Evolutionary conservation across 2,888 invertebrate species (phyloP), one percentile per base, ranked within the genome.

Genomic region (Drosophila barbarae): DNA sequence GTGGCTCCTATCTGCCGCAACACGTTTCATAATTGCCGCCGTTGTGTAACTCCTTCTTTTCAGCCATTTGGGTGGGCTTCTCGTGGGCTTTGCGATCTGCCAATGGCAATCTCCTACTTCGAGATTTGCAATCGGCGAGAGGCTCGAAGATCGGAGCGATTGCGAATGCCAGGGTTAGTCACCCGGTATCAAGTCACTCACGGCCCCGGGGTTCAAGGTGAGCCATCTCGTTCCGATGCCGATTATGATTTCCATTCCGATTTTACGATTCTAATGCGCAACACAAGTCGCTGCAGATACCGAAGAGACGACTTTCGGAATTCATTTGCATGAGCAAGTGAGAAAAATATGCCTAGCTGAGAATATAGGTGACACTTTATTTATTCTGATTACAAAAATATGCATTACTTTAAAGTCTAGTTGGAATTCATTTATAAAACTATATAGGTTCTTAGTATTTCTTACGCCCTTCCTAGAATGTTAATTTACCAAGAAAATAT

Each of bases 11-110:
- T 71, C 57, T 55, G 75, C 74, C 46, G 63, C 82, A 84, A 76
- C 82, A 73, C 74, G 78, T 84, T 85, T 78, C 74, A 71, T 78
- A 81, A 85, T 84, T 79, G 77, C 60, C 69, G 60, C 56, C 32
- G 32, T 63, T 63, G 63, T 65, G 42, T 53, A 68, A 68, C 41
- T 53, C 35, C 63, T 67, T 69, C 46, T 65, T 26, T 30, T n/a
- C 36, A 35, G 15, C 64, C 32, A 34, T 12, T 32, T 66, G 77
- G 77, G 77, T 83, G 77, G 77, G 52, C 81, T 66, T 15, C 12
- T 26, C 10, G 77, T 83, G 77, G 77, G 51, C 81, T 66, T 15
- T n/a, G 34, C 10, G 32, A 30, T 32, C 23, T 12, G 23, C 21
- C 36, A 52, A 38, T 35, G 15, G 44, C 18, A 32, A 32, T 30